Evolutionary conservation across 2,797 vertebrate genomes (phyloP).

Genomic region (Peromyscus eremicus): DNA sequence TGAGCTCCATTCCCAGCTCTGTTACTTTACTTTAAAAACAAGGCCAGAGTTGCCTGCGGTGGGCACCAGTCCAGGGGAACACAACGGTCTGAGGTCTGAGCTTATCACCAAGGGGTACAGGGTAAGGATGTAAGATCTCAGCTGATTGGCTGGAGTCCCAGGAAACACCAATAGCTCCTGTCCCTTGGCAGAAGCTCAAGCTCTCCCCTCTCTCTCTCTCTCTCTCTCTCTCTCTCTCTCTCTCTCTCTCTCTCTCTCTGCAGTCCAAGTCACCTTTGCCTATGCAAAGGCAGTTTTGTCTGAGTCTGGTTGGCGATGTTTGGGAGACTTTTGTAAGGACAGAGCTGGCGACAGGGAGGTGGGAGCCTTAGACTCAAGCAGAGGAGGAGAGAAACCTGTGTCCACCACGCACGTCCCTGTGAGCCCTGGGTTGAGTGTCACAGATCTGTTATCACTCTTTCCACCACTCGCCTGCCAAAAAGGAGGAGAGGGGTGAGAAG

Average conservation of each 20-base stretch:
- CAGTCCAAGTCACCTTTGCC: rapidly evolving
- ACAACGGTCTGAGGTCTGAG: not conserved
- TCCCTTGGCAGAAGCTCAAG: not conserved
- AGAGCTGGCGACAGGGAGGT: rapidly evolving
- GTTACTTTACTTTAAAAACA: not conserved
- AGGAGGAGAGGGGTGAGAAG: not conserved
- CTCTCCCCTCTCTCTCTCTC: not conserved
- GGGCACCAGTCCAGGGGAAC: no score
- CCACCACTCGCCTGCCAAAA: slow-evolving; percentile 27
- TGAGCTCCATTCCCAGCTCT: not conserved
- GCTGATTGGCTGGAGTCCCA: not conserved
- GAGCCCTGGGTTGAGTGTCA: slow-evolving; percentile 1
- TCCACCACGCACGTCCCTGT: not conserved
- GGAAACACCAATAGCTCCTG: rapidly evolving
- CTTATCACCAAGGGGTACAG: not conserved
- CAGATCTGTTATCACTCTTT: slow-evolving; percentile 57
- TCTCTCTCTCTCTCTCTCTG: not conserved
- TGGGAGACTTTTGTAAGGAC: not conserved
- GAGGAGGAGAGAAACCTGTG: not conserved
- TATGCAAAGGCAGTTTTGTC: no score
- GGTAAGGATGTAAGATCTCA: rapidly evolving
- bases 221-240: not conserved
- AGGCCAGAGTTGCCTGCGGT: not conserved
- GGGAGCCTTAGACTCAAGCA: rapidly evolving
- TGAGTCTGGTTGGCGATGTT: rapidly evolving